Conservation (phyloP, 1,140 invertebrate species). For the Psilanteris sp. region DNA sequence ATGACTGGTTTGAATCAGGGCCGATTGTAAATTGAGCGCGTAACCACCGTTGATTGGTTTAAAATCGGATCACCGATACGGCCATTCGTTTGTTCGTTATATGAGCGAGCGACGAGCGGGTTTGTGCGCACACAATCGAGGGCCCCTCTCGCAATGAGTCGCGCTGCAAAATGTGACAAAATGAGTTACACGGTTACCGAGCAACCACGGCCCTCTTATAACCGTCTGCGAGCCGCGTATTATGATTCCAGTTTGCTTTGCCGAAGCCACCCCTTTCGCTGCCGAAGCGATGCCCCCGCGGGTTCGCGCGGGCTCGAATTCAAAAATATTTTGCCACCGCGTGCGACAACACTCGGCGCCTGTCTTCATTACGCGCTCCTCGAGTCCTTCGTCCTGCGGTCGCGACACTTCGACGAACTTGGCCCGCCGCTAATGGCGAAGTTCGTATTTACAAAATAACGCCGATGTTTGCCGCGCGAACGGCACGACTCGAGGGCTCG, state of each 20-base stretch:
- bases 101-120: too few species aligned
- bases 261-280: constrained; percentile 19
- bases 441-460: constrained; percentile 42
- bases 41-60: constrained; percentile 79
- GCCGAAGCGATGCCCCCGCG: constrained; percentile 23
- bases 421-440: constrained; percentile 33
- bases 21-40: constrained; percentile 79
- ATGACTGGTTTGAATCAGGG: constrained; percentile 66
- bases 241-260: constrained; percentile 62
- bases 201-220: constrained; percentile 54
- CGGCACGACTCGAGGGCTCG: background rate
- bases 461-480: constrained; percentile 9
- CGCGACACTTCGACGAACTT: constrained; percentile 9
- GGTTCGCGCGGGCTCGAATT: constrained; percentile 22
- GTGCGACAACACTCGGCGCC: constrained; percentile 38
- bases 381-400: constrained; percentile 4
- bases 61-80: constrained; percentile 76
- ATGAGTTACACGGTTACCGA: constrained; percentile 63
- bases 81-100: constrained; percentile 67
- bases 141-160: constrained; percentile 23
- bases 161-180: constrained; percentile 60
- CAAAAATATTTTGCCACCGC: constrained; percentile 46
- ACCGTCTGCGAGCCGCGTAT: constrained; percentile 8
- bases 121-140: constrained; percentile 18
- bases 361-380: constrained; percentile 23